These are phyloP conservation scores for Pseudochromis fuscus DNA, from an alignment of 2,797 vertebrate genomes.

Conservation along the genomic window DNA sequence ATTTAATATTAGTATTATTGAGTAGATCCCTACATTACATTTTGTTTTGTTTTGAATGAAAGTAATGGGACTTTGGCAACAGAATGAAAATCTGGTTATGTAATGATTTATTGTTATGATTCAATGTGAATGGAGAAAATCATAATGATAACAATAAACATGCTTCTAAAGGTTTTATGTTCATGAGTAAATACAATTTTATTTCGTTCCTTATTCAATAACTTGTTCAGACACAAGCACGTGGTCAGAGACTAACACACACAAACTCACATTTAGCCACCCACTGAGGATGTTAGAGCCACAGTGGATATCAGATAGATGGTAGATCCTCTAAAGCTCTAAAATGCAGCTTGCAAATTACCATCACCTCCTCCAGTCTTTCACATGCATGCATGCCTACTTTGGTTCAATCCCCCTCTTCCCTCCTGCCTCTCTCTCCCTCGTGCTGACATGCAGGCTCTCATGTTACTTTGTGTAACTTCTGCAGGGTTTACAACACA, in stretches of 20 bases:
- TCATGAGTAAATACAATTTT: not conserved
- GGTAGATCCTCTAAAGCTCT: conserved; percentile 84
- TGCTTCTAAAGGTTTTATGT: not conserved
- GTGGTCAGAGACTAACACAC: conserved; percentile 17
- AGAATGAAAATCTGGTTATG: not conserved
- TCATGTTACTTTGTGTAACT: conserved; percentile 74
- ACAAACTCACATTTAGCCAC: conserved; percentile 54
- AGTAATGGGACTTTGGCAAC: not conserved
- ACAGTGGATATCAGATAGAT: conserved; percentile 82
- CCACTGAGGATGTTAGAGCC: conserved; percentile 68
- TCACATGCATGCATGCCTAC: conserved; percentile 68
- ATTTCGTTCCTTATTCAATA: conserved; percentile 12
- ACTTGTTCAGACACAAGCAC: conserved; percentile 26
- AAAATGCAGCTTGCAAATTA: conserved; percentile 85
- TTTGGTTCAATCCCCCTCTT: conserved; percentile 56
- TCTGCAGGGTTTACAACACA: conserved; percentile 80
- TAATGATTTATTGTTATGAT: not conserved
- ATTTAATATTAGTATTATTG: not conserved
- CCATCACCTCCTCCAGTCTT: conserved; percentile 79
- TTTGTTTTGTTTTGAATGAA: not conserved
- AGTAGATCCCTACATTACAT: not conserved
- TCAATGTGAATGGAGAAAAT: not conserved
- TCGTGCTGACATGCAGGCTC: conserved; percentile 52
- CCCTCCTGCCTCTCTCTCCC: conserved; percentile 41
- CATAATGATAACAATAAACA: not conserved